A percentile compares a stretch with the other conserved stretches of the same genome.
These are phyloP conservation scores for Podarcis lilfordi DNA, from an alignment of 2,797 vertebrate genomes.

Conservation along the genomic window DNA sequence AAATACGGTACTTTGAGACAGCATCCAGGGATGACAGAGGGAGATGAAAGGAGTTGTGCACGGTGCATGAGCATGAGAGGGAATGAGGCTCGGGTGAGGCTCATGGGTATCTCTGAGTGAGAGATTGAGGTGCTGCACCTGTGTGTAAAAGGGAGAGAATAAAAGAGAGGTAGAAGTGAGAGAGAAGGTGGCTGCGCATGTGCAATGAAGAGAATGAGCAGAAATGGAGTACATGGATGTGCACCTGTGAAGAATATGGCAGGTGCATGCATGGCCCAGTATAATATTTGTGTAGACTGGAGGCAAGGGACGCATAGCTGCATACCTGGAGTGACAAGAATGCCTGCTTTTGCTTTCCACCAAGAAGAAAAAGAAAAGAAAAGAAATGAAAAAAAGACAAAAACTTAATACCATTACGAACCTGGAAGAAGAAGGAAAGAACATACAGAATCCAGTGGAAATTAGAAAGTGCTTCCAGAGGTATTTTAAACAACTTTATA, in stretches of 20 bases:
- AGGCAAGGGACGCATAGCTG: background rate
- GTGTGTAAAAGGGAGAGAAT: background rate
- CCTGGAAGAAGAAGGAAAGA: too few relatives aligned
- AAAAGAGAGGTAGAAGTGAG: background rate
- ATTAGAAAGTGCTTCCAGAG: too few relatives aligned
- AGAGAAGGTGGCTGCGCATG: background rate
- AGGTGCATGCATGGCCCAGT: background rate
- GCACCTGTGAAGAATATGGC: background rate
- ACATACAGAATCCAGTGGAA: too few relatives aligned
- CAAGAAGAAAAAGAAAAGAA: too few relatives aligned
- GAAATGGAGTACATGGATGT: background rate
- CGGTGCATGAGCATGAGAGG: background rate
- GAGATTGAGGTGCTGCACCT: background rate
- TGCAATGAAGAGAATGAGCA: background rate
- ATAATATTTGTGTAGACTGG: background rate
- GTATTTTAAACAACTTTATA: too few relatives aligned
- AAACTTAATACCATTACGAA: too few relatives aligned
- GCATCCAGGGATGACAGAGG: background rate
- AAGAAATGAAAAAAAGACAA: too few relatives aligned
- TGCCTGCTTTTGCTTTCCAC: background rate
- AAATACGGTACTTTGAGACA: background rate
- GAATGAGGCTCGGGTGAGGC: background rate
- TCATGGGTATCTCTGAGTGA: background rate
- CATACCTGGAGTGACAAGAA: background rate
- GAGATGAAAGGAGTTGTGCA: background rate